Conservation (phyloP, 2,888 invertebrate species). For the Eilema sororculum region DNA sequence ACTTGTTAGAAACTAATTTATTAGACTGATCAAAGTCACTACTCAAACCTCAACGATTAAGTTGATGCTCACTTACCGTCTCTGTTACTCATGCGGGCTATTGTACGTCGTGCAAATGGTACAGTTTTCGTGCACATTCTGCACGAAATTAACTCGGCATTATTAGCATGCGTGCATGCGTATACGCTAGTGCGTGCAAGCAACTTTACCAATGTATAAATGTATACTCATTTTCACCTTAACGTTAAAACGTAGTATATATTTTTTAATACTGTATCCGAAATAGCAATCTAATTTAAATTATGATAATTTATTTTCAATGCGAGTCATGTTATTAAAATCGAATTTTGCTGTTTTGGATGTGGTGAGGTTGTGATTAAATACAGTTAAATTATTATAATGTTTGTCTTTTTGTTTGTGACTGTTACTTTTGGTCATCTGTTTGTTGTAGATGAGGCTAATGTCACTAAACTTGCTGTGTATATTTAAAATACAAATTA, state of each 20-base stretch:
- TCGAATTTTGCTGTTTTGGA: constrained; percentile 56
- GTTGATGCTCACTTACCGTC: background rate
- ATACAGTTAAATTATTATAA: constrained; percentile 58
- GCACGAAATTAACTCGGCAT: no score
- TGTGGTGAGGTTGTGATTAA: constrained; percentile 65
- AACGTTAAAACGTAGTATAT: constrained; percentile 21
- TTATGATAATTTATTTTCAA: constrained; percentile 38
- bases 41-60: background rate
- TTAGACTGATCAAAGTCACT: background rate
- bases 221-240: constrained; percentile 32
- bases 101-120: no score
- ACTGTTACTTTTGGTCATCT: constrained; percentile 33
- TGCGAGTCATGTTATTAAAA: constrained; percentile 45
- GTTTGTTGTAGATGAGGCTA: background rate
- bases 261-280: constrained; percentile 49
- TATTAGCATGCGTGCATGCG: no score
- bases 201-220: background rate
- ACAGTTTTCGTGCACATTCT: no score
- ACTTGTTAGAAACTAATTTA: background rate
- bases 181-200: background rate
- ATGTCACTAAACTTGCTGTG: background rate
- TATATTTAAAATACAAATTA: background rate
- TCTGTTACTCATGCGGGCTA: no score
- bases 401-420: constrained; percentile 46
- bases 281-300: constrained; percentile 50